Evolutionary conservation across 2,888 invertebrate species (phyloP), one percentile per base, ranked within the genome.

Genomic region (Leptarthrus brevirostris): DNA sequence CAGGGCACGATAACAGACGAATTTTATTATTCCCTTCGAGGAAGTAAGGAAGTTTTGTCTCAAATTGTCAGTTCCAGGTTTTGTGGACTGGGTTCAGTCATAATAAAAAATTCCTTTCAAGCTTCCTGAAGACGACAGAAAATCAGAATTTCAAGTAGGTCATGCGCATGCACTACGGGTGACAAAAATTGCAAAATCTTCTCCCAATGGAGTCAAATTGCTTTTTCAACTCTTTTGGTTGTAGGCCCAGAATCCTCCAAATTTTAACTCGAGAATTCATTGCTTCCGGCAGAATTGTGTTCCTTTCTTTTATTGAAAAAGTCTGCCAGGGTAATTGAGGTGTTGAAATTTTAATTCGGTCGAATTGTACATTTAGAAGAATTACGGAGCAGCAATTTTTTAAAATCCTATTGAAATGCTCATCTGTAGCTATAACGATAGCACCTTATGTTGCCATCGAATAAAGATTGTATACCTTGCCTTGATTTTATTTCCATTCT

Each of bases 341-440:
- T 47, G 64, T 44, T 64, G 64, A 52, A 64, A 47, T 64, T 64
- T 47, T 26, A 64, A 64, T 5, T 47, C 10, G 26, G 47, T 5
- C 44, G n/a, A 64, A 64, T 64, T 64, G 47, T 26, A 40, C 64
- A 64, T 64, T 64, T 47, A 14, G 14, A 24, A 20, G 47, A 64
- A 64, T 64, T 64, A 64, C 47, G 16, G 14, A 18, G 24, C 24
- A 34, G 44, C 47, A 64, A 26, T 47, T 64, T 26, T 47, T 44
- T 47, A 14, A 58, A 64, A 64, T 44, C 47, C 47, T 47, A 64
- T 44, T 64, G 64, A 44, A 64, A 47, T 64, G 30, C 34, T 64
- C 34, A 47, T 64, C 64, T 64, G 64, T 12, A 44, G 20, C 64
- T 20, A 52, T 6, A 20, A 44, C 47, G 34, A 47, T 47, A 64